Percentiles rank a stretch among this genome's conserved stretches.
Conservation (phyloP, 2,888 invertebrate species). For the Frankliniella intonsa region DNA sequence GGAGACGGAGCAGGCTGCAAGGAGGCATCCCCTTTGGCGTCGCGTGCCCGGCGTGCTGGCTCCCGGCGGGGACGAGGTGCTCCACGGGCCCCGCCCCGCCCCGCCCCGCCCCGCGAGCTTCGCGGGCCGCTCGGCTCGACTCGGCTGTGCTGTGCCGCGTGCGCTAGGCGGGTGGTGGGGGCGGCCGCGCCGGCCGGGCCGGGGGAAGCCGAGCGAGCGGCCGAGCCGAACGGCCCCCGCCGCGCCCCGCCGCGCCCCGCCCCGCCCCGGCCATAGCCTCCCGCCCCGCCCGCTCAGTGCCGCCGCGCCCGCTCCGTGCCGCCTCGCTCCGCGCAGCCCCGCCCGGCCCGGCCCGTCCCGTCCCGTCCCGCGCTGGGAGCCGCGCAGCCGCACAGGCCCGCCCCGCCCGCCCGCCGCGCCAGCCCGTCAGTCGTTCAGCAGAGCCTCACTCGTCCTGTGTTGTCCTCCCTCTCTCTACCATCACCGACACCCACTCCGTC, state of each 20-base stretch:
- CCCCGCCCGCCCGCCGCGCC: background rate
- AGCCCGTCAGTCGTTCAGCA: background rate
- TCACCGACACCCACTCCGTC: constrained; percentile 11
- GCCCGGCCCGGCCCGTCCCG: background rate
- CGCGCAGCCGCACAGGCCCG: too few relatives aligned
- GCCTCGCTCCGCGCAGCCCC: background rate
- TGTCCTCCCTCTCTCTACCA: constrained; percentile 5
- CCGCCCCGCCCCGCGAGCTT: background rate
- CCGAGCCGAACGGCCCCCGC: too few relatives aligned
- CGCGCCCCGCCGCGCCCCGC: background rate
- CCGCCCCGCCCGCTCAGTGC: background rate
- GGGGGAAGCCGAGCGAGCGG: background rate
- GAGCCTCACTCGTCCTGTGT: background rate
- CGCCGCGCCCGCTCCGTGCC: background rate
- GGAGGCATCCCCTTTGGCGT: background rate
- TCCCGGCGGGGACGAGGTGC: background rate
- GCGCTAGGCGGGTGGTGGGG: background rate
- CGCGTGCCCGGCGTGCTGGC: background rate
- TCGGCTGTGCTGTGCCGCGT: background rate
- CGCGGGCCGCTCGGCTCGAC: background rate
- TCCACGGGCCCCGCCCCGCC: background rate
- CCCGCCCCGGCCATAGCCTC: background rate
- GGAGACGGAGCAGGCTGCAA: too few relatives aligned
- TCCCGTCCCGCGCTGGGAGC: too few relatives aligned
- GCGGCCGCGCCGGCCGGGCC: too few relatives aligned